Base-by-base conservation (phyloP, 2,113 vertebrate genomes). In the Lota lota region DNA sequence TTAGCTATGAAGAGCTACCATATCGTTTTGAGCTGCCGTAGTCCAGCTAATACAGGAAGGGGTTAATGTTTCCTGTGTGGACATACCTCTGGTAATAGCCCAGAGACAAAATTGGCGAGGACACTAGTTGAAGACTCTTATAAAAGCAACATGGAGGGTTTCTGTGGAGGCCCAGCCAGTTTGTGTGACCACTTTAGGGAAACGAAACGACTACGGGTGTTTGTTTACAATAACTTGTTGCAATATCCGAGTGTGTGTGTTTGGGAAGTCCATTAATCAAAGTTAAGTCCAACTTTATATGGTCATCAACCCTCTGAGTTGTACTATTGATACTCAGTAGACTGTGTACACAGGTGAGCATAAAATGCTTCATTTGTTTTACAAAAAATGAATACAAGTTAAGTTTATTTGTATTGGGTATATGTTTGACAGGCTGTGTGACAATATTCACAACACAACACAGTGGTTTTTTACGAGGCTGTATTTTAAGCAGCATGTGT, bases 61-160 rank as follows among this genome's bases (percentile, higher is more conserved):
- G 76, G 82, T 89, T 89, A 84, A 86, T 81, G 82, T 82, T 89
- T 89, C 85, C 85, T 88, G 83, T 79, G 82, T 47, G 70, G 76
- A 79, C 75, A 67, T 64, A 73, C 75, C 61, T 60, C 54, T 63
- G 2, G 12, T 57, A 75, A 68, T 64, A 67, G 59, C 67, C 67
- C 64, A 40, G 58, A 57, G 19, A 61, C 61, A 36, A 69, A 50
- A 36, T 33, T 63, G 40, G 53, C 53, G 64, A 54, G 51, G 22
- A 66, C 53, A 18, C 47, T 24, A 16, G 22, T 53, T 15, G 64
- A 22, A 61, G 65, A 56, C 19, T 60, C 69, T 18, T 7, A 58
- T 62, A 61, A 22, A 81, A 69, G 86, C 80, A 86, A 76, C 64
- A 69, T 18, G 20, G 22, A 60, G 69, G 69, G 63, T 69, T 61